Evolutionary conservation across 1,140 invertebrate genomes (phyloP), one percentile per base, ranked within the genome.

Genomic region (Diabrotica virgifera): DNA sequence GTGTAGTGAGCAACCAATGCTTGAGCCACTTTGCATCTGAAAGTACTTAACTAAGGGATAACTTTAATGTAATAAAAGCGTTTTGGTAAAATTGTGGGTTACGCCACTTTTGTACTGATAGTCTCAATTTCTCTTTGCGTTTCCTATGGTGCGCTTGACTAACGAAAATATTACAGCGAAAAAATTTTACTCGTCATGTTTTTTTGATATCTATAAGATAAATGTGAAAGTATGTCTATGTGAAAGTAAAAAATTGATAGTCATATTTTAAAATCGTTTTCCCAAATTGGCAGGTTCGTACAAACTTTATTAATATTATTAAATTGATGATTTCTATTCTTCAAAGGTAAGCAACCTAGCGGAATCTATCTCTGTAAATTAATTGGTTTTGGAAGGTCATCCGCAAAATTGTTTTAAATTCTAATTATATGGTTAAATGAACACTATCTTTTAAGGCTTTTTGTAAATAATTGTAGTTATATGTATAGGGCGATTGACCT

Each of bases 281-380:
- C 35, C 58, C 60, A 56, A 12, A 54, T 38, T 56, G 40, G 12
- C 54, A 69, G 67, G 67, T 69, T 66, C 61, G 67, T 69, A 65
- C 65, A 38, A 59, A 8, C n/a, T n/a, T n/a, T 46, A 10, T 46
- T 56, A 59, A 62, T 66, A 65, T 56, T 51, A 65, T 68, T 68
- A 58, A 10, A 65, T 69, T 69, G 60, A 38, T 54, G 52, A 54
- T 9, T 37, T 55, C 11, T 53, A 52, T 13, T 53, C 10, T 58
- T 52, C 0, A 51, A 46, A 64, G 56, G 38, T 54, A 55, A 55
- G 55, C 57, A 62, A 55, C 54, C 12, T 65, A 52, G 36, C 36
- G 36, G 55, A 54, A 62, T 37, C 36, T 52, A 57, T 38, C 58
- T 46, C n/a, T 46, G 40, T 46, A 46, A 46, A 46, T 46, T 46